Conservation (phyloP, 2,797 vertebrate genomes). For the Phoeniculus purpureus region DNA sequence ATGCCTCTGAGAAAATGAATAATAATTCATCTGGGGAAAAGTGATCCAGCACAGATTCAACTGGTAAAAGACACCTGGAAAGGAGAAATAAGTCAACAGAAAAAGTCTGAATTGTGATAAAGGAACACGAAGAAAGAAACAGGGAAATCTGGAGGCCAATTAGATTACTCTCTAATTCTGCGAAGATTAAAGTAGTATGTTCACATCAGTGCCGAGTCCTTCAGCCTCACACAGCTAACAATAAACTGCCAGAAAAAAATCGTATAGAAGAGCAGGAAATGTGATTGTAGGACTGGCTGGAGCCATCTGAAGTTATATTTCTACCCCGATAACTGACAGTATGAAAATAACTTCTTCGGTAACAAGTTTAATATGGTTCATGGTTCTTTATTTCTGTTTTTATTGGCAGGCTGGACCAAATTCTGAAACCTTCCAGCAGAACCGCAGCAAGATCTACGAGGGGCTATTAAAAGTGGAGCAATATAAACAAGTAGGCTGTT, state of each 20-base stretch:
- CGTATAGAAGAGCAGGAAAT: constrained; percentile 22
- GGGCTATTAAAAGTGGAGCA: background rate
- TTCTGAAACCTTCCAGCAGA: constrained; percentile 3
- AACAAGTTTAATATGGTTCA: constrained; percentile 22
- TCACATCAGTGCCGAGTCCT: background rate
- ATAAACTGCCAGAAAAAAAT: constrained; percentile 14
- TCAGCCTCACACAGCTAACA: constrained; percentile 20
- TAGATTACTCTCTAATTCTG: background rate
- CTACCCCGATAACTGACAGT: background rate
- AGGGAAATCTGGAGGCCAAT: constrained; percentile 9
- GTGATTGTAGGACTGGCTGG: constrained; percentile 21
- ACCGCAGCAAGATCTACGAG: background rate
- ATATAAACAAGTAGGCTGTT: constrained; percentile 17
- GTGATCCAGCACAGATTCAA: background rate
- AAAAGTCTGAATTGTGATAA: background rate
- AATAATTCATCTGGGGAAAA: constrained; percentile 31
- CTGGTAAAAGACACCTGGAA: constrained; percentile 16
- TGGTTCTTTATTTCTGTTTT: constrained; percentile 37
- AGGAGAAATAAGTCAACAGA: constrained; percentile 7
- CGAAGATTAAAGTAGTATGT: background rate
- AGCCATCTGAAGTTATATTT: constrained; percentile 35
- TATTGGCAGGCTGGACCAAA: background rate
- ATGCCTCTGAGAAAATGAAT: constrained; percentile 37
- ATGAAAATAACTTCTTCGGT: constrained; percentile 26
- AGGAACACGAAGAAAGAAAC: background rate